phyloP scores from a whole-genome alignment of 1,140 invertebrate species.

The Paralvinella palmiformis region DNA sequence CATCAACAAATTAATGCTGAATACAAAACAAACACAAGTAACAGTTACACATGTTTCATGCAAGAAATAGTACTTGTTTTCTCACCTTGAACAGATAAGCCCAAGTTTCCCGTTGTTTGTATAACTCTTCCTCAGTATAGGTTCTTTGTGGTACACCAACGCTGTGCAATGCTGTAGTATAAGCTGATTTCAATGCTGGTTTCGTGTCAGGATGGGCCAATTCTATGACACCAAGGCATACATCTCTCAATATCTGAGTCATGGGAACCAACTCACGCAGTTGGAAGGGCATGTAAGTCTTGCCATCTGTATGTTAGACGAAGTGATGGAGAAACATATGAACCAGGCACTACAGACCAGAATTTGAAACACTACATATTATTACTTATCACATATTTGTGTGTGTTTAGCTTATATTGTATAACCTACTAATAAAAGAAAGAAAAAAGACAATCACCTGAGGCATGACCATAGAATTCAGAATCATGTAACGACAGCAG shows the following conservation, averaged over 20 bases:
- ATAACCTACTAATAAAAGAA: not conserved
- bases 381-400: too few relatives aligned
- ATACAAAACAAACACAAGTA: too few relatives aligned
- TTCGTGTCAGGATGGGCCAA: constrained; percentile 79
- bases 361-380: too few relatives aligned
- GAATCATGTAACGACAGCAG: constrained; percentile 81
- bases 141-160: constrained; percentile 1
- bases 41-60: too few relatives aligned
- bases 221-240: constrained; percentile 82
- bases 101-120: constrained; percentile 49
- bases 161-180: constrained; percentile 2
- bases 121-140: constrained; percentile 23
- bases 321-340: not conserved
- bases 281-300: constrained; percentile 52
- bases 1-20: too few relatives aligned
- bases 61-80: too few relatives aligned
- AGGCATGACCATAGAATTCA: constrained; percentile 62
- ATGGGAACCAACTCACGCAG: constrained; percentile 52
- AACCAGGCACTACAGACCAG: not conserved
- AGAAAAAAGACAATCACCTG: constrained; percentile 22
- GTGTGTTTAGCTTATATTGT: too few relatives aligned
- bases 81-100: constrained; percentile 59
- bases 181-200: constrained; percentile 43
- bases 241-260: constrained; percentile 56
- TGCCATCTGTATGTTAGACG: not conserved